Conservation (phyloP, 2,113 vertebrate species). For the Xiphophorus hellerii region DNA sequence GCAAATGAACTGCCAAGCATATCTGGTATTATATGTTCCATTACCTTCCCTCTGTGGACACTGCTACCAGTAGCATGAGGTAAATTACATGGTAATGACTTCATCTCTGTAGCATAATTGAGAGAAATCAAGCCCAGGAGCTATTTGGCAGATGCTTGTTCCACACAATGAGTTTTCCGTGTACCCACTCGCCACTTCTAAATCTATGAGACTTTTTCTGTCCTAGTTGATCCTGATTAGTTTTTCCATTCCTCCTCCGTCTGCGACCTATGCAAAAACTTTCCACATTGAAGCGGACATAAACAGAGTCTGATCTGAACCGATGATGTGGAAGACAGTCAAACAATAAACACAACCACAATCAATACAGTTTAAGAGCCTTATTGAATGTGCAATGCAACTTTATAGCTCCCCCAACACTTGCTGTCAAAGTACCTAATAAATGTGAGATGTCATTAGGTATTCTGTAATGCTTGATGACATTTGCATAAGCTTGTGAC, state of each 20-base stretch:
- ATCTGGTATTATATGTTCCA: slow-evolving; percentile 14
- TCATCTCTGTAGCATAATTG: slow-evolving; percentile 34
- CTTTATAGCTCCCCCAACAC: not conserved
- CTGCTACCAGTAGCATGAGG: slow-evolving; percentile 3
- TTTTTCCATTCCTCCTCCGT: slow-evolving; percentile 67
- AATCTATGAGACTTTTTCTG: slow-evolving; percentile 52
- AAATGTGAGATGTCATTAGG: not conserved
- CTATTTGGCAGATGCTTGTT: slow-evolving; percentile 6
- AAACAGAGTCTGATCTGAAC: slow-evolving; percentile 8
- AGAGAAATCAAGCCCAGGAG: slow-evolving; percentile 7
- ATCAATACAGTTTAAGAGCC: slow-evolving; percentile 2
- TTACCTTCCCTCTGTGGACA: slow-evolving; percentile 17
- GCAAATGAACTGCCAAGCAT: slow-evolving; percentile 50
- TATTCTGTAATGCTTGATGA: not conserved
- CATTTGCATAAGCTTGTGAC: not conserved
- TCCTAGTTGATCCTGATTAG: slow-evolving; percentile 24
- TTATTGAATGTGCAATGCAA: not conserved
- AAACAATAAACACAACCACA: slow-evolving; percentile 2
- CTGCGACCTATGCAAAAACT: slow-evolving; percentile 48
- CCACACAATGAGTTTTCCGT: slow-evolving; percentile 64
- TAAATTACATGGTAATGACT: slow-evolving; percentile 36
- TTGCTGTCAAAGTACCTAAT: not conserved
- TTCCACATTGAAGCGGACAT: slow-evolving; percentile 34
- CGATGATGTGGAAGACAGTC: slow-evolving; percentile 7
- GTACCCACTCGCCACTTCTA: slow-evolving; percentile 36